These are phyloP conservation scores for Arctocebus calabarensis DNA, from an alignment of 2,797 vertebrate genomes.

Conservation along the genomic window DNA sequence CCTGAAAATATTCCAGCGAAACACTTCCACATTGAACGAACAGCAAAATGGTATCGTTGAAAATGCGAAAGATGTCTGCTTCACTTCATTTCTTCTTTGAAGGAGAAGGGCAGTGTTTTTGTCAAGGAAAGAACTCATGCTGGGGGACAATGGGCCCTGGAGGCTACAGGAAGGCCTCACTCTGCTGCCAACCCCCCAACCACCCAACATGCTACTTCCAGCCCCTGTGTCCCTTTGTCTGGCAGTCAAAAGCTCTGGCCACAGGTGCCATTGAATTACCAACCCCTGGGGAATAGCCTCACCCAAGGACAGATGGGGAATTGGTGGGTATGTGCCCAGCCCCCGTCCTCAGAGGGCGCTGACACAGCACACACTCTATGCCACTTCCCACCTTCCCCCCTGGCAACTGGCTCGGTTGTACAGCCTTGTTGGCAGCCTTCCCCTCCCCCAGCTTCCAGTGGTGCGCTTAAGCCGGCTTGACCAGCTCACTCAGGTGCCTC, in stretches of 20 bases:
- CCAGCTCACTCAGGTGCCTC: background rate
- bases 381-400: background rate
- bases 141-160: rapidly evolving
- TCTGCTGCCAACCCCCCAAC: background rate
- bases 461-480: background rate
- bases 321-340: background rate
- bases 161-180: background rate
- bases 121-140: too few species aligned
- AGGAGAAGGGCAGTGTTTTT: background rate
- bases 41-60: background rate
- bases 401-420: background rate
- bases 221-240: background rate
- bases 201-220: background rate
- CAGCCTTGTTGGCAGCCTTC: too few species aligned
- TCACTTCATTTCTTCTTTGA: background rate
- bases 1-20: background rate
- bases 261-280: background rate
- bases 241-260: background rate
- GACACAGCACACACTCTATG: rapidly evolving
- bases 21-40: background rate
- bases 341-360: too few species aligned
- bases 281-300: background rate
- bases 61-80: background rate
- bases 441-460: background rate
- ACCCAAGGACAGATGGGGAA: background rate